A percentile compares a stretch with the other conserved stretches of the same genome.
phyloP scores from a whole-genome alignment of 2,113 vertebrate genomes.

The Mus spicilegus region DNA sequence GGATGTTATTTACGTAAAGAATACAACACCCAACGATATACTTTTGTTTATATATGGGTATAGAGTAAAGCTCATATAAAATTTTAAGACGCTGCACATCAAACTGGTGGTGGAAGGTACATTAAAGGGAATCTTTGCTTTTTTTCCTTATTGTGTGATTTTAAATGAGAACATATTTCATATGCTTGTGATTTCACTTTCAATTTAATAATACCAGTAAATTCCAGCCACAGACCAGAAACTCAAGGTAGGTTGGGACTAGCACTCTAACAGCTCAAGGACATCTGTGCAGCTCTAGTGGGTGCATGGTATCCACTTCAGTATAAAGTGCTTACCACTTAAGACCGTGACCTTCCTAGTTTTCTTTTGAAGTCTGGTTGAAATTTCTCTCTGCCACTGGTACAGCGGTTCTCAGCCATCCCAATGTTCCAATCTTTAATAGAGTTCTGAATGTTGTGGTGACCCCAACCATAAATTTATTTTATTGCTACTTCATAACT shows the following conservation, averaged over 20 bases:
- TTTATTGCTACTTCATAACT: neutral
- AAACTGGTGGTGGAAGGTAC: neutral
- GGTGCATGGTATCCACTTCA: neutral
- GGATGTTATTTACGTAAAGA: neutral
- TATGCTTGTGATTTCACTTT: slow-evolving; percentile 24
- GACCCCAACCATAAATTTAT: neutral
- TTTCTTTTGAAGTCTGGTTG: neutral
- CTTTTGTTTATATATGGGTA: slow-evolving; percentile 1
- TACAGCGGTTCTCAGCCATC: neutral
- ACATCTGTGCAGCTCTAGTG: neutral
- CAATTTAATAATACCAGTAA: slow-evolving; percentile 39
- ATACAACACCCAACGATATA: neutral
- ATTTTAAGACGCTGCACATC: neutral
- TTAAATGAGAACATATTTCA: slow-evolving; percentile 52
- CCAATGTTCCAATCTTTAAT: neutral
- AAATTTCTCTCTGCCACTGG: slow-evolving; percentile 33
- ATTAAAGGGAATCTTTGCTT: slow-evolving; percentile 39
- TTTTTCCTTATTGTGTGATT: neutral
- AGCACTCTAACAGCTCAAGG: neutral
- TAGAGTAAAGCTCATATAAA: neutral
- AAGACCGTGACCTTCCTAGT: neutral
- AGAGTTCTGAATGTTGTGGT: neutral
- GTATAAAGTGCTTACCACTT: neutral
- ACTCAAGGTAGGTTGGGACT: neutral
- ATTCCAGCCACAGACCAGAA: neutral